phyloP scores from a whole-genome alignment of 2,888 invertebrate genomes.

The Lasioglossum villosulum region DNA sequence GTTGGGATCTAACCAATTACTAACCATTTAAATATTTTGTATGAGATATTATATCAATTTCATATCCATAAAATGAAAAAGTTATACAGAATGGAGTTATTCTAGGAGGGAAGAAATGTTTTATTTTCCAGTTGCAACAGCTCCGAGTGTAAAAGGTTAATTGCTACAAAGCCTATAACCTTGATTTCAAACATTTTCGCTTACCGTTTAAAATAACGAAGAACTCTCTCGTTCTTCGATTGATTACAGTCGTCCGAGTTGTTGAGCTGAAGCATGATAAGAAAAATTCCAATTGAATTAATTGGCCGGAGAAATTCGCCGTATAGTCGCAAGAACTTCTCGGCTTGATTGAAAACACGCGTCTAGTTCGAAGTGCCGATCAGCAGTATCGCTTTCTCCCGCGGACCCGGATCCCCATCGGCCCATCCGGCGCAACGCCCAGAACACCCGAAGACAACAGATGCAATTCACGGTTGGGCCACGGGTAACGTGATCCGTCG shows the following conservation, averaged over 20 bases:
- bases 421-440: constrained; percentile 47
- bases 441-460: constrained; percentile 57
- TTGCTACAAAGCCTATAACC: too few relatives aligned
- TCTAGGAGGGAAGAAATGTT: too few relatives aligned
- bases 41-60: too few relatives aligned
- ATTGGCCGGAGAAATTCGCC: neutral
- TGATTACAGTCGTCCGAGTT: neutral
- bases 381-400: constrained; percentile 36
- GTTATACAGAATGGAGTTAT: too few relatives aligned
- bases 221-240: neutral
- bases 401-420: constrained; percentile 42
- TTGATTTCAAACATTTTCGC: too few relatives aligned
- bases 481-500: constrained; percentile 68
- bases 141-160: too few relatives aligned
- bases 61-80: too few relatives aligned
- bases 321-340: neutral
- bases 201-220: too few relatives aligned
- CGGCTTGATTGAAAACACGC: constrained; percentile 47
- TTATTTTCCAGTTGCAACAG: too few relatives aligned
- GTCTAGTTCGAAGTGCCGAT: constrained; percentile 46
- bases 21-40: too few relatives aligned
- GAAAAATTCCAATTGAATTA: neutral
- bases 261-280: neutral
- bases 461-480: constrained; percentile 65
- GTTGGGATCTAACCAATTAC: too few relatives aligned